These are phyloP conservation scores for Bradypodion pumilum DNA, from an alignment of 2,797 vertebrate species.

Conservation along the genomic window DNA sequence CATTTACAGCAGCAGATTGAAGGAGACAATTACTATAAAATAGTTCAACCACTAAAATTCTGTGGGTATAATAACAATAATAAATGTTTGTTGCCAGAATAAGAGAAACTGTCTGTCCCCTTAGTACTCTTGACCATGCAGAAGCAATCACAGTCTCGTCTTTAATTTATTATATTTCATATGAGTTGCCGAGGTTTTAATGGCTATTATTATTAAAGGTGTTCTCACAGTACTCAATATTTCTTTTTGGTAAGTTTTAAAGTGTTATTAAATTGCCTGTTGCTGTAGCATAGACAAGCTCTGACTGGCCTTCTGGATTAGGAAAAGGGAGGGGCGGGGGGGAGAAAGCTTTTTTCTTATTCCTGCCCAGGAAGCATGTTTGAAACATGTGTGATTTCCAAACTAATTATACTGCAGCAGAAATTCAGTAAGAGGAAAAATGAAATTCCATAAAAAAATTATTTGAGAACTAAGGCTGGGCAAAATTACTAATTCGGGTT, in stretches of 20 bases:
- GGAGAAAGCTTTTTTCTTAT: not conserved
- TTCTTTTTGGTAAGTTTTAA: not conserved
- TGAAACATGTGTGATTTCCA: not conserved
- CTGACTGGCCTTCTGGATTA: not conserved
- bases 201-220: not conserved
- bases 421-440: constrained; percentile 4
- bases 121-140: not conserved
- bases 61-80: not conserved
- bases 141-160: not conserved
- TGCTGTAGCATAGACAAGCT: not conserved
- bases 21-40: not conserved
- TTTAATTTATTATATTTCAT: constrained; percentile 4
- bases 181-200: not conserved
- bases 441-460: constrained; percentile 18
- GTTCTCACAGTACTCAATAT: not conserved
- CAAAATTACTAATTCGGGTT: not conserved
- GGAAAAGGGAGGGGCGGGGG: not conserved
- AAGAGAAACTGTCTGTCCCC: not conserved
- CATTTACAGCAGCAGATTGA: not conserved
- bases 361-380: not conserved
- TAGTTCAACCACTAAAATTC: not conserved
- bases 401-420: not conserved
- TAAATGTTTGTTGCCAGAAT: not conserved
- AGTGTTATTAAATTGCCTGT: not conserved
- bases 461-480: not conserved